Evolutionary conservation across 2,113 vertebrate species (phyloP).

Genomic region (Atrichornis clamosus): DNA sequence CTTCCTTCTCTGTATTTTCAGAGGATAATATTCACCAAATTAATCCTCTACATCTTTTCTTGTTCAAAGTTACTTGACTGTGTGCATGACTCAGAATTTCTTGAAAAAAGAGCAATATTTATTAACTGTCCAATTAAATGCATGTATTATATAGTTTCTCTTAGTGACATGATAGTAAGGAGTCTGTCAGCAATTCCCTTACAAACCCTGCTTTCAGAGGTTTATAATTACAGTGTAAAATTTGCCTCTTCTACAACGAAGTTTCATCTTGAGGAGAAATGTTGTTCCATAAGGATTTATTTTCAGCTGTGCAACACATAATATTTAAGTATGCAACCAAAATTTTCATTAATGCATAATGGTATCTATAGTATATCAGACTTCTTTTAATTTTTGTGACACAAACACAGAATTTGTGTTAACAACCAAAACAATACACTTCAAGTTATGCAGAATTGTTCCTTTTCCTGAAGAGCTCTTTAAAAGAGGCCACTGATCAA

Average conservation of each 20-base stretch:
- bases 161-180: background rate
- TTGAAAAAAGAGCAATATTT: conserved; percentile 29
- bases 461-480: background rate
- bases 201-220: background rate
- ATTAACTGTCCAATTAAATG: conserved; percentile 40
- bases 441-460: background rate
- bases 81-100: background rate
- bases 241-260: background rate
- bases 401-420: background rate
- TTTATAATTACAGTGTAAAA: background rate
- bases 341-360: background rate
- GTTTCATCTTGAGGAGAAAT: background rate
- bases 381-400: background rate
- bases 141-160: background rate
- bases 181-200: background rate
- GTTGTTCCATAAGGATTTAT: background rate
- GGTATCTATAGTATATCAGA: background rate
- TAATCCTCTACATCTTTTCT: background rate
- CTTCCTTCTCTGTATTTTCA: background rate
- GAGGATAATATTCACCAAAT: background rate
- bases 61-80: background rate
- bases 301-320: background rate
- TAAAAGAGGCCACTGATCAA: background rate
- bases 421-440: background rate
- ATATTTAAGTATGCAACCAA: background rate